A percentile compares a stretch with the other conserved stretches of the same genome.
Evolutionary conservation across 2,113 vertebrate species (phyloP).

Genomic region (Ameiurus melas): DNA sequence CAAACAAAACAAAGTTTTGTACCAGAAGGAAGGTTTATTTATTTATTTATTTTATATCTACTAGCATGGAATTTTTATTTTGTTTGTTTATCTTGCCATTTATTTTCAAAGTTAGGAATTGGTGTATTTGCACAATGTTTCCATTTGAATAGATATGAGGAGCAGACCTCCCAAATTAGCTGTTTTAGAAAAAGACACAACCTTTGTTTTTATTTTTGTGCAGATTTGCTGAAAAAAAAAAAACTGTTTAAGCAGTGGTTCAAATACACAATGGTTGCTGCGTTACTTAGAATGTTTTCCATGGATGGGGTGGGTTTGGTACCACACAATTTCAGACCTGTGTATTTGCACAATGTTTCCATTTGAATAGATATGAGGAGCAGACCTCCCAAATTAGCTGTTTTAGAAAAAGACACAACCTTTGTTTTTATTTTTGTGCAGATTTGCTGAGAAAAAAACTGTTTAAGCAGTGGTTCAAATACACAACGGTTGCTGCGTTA

Average conservation of each 20-base stretch:
- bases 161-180: background rate
- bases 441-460: too few relatives aligned
- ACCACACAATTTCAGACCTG: too few relatives aligned
- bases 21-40: background rate
- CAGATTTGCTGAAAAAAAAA: too few relatives aligned
- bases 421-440: background rate
- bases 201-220: background rate
- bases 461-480: too few relatives aligned
- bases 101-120: background rate
- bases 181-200: background rate
- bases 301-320: too few relatives aligned
- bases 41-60: background rate
- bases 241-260: too few relatives aligned
- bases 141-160: background rate
- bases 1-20: background rate
- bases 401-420: background rate
- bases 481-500: too few relatives aligned
- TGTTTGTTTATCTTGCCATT: background rate
- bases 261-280: too few relatives aligned
- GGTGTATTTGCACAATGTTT: background rate
- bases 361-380: background rate
- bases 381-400: background rate
- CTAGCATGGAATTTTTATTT: background rate
- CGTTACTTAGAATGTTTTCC: too few relatives aligned
- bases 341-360: background rate